Evolutionary conservation across 2,797 vertebrate genomes (phyloP), one percentile per base, ranked within the genome.

Genomic region (Epinephelus malabaricus): DNA sequence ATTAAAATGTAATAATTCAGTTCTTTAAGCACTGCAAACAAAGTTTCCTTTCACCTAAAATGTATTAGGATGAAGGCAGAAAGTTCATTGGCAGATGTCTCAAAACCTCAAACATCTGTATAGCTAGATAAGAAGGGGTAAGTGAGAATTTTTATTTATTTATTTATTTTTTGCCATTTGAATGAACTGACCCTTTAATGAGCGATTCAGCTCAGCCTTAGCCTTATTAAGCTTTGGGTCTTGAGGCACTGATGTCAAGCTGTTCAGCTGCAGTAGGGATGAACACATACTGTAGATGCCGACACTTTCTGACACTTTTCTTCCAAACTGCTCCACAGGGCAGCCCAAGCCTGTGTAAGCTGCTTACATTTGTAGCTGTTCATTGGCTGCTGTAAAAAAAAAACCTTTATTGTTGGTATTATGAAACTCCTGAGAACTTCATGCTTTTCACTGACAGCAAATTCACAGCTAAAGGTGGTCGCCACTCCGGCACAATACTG

Each of bases 221-320:
- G 77, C 65, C 73, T 73, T 61, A 53, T 70, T n/a, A 86, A 79
- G 76, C 72, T 74, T 19, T 67, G 47, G 51, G 73, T 83, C 79
- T 83, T 58, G 27, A 82, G 80, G 84, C 86, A 0, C 58, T 65
- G 67, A 70, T 70, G 83, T 82, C 83, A 88, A 90, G 85, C 84
- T 90, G 88, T 83, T 89, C 78, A 80, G 80, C 82, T 76, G 81
- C 80, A 63, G 67, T 23, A 62, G 65, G 81, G 81, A 79, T 54
- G 55, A 82, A 78, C 79, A 78, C 81, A 61, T 40, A 23, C 73
- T 73, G 75, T 25, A 75, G 73, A 89, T 43, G 79, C 73, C 3
- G 43, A 79, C 79, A 67, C 79, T 81, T 76, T 60, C 63, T 74
- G 76, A 85, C 88, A 80, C 77, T 59, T 73, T 78, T 71, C 65